phyloP scores from a whole-genome alignment of 2,888 invertebrate species.

The Antheraea assamensis region DNA sequence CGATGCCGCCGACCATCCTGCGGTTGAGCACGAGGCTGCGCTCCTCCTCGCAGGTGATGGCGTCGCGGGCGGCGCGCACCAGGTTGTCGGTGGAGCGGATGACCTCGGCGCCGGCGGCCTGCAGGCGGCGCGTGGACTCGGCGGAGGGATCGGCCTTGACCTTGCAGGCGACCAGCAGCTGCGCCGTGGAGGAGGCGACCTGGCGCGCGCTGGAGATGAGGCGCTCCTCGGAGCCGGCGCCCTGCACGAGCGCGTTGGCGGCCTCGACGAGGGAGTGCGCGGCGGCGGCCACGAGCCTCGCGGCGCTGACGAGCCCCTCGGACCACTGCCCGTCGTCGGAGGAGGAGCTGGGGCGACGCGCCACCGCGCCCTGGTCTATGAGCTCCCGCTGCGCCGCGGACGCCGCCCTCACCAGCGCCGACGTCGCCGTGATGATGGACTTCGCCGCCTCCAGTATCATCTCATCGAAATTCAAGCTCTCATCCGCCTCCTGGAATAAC shows the following conservation, averaged over 20 bases:
- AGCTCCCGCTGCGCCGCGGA: conserved; percentile 98
- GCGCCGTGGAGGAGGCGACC: conserved; percentile 98
- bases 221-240: conserved; percentile 96
- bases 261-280: conserved; percentile 99
- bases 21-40: conserved; percentile 94
- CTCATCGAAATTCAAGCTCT: conserved; percentile 98
- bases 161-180: conserved; percentile 98
- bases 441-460: conserved; percentile 99
- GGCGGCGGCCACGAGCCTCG: conserved; percentile 97
- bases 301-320: conserved; percentile 97
- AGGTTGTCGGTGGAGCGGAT: conserved; percentile 98
- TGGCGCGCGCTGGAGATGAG: conserved; percentile 97
- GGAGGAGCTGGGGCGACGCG: conserved; percentile 89
- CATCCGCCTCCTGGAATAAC: conserved; percentile 90
- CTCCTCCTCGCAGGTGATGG: conserved; percentile 95
- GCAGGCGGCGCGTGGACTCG: conserved; percentile 94
- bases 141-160: conserved; percentile 98
- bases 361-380: conserved; percentile 94
- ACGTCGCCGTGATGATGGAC: conserved; percentile 98
- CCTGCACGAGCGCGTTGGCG: conserved; percentile 97
- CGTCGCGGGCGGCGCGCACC: conserved; percentile 96
- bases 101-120: conserved; percentile 97
- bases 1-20: conserved; percentile 97
- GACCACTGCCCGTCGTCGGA: conserved; percentile 99
- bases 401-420: conserved; percentile 97